A percentile compares a stretch with the other conserved stretches of the same genome.
phyloP scores from a whole-genome alignment of 2,888 invertebrate genomes.

The Tromatobia lineatoria region DNA sequence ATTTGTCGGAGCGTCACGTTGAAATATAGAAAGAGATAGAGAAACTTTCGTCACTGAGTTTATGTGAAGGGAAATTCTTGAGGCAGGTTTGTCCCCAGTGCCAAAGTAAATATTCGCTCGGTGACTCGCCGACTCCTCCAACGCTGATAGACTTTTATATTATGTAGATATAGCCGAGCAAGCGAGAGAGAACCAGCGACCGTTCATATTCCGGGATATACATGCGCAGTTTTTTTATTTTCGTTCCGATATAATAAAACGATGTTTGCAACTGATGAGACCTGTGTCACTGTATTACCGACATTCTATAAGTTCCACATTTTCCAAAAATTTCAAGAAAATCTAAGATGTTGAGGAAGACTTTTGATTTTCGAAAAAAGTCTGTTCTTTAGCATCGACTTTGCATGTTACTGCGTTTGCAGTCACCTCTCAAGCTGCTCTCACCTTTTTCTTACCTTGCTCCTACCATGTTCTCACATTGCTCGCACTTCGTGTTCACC shows the following conservation, averaged over 20 bases:
- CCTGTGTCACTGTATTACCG: not conserved
- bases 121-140: not conserved
- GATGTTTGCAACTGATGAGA: not conserved
- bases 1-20: not conserved
- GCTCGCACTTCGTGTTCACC: too few species aligned
- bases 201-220: not conserved
- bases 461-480: too few species aligned
- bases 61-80: constrained; percentile 15
- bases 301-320: too few species aligned
- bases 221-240: not conserved
- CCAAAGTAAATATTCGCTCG: constrained; percentile 34
- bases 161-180: constrained; percentile 7
- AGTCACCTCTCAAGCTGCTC: too few species aligned
- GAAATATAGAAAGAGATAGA: not conserved
- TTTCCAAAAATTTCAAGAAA: too few species aligned
- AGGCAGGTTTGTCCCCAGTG: constrained; percentile 8
- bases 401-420: too few species aligned
- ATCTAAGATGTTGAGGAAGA: too few species aligned
- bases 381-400: too few species aligned
- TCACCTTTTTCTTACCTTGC: too few species aligned
- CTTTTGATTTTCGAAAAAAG: too few species aligned
- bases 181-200: not conserved
- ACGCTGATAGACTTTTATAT: constrained; percentile 17
- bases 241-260: not conserved
- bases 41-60: not conserved